phyloP scores from a whole-genome alignment of 2,797 vertebrate species.

The Moxostoma hubbsi region DNA sequence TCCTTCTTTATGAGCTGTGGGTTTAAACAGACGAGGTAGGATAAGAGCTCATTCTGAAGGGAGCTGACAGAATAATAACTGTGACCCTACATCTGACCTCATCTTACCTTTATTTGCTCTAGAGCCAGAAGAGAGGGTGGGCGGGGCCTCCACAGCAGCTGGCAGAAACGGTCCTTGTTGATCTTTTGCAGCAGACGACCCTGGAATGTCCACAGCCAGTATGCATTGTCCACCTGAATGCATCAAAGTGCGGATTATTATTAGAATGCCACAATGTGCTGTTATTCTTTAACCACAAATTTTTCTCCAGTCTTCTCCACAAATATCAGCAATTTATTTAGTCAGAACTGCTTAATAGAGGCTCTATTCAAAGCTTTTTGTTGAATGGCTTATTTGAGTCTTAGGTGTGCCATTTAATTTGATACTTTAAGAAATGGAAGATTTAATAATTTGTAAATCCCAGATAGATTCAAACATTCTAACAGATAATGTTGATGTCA shows the following conservation, averaged over 20 bases:
- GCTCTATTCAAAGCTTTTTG: no score
- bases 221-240: slow-evolving; percentile 94
- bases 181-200: slow-evolving; percentile 97
- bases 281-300: no score
- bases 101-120: slow-evolving; percentile 88
- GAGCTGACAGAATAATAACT: neutral
- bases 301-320: no score
- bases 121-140: slow-evolving; percentile 85
- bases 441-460: no score
- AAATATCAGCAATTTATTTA: no score
- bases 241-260: neutral
- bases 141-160: slow-evolving; percentile 95
- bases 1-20: slow-evolving; percentile 96
- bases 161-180: slow-evolving; percentile 97
- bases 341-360: no score
- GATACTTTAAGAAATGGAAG: no score
- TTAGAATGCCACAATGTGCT: no score
- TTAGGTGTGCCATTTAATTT: no score
- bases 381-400: no score
- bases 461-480: no score
- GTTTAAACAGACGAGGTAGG: slow-evolving; percentile 34
- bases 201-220: slow-evolving; percentile 99
- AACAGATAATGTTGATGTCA: no score
- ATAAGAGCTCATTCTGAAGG: neutral
- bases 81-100: neutral